phyloP scores from a whole-genome alignment of 2,888 invertebrate genomes.

The Dolomedes plantarius region DNA sequence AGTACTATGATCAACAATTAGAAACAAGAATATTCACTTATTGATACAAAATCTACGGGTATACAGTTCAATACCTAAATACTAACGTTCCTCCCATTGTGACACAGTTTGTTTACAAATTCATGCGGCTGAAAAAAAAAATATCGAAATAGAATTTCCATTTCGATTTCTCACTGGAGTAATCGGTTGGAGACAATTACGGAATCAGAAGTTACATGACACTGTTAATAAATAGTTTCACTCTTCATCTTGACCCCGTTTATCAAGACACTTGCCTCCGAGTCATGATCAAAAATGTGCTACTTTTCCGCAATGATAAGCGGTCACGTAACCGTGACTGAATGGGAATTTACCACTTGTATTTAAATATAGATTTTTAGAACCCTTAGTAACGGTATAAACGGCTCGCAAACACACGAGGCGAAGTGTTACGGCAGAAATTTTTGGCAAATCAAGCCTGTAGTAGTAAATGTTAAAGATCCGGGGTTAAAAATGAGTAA shows the following conservation, averaged over 20 bases:
- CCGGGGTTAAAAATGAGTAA: no score
- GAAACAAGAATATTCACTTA: no score
- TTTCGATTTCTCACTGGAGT: background rate
- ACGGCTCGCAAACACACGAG: background rate
- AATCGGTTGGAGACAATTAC: background rate
- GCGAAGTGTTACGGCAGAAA: no score
- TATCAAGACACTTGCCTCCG: background rate
- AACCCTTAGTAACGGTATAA: background rate
- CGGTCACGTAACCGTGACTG: background rate
- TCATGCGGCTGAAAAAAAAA: no score
- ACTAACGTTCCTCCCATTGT: no score
- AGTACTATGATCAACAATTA: no score
- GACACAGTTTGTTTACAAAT: no score
- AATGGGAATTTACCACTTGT: background rate
- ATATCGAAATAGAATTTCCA: no score
- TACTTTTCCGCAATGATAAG: background rate
- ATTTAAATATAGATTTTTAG: background rate
- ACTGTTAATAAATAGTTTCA: background rate
- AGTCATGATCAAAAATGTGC: background rate
- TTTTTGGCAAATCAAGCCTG: no score
- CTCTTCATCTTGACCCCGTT: background rate
- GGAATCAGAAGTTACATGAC: background rate
- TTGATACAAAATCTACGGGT: no score
- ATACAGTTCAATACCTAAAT: no score
- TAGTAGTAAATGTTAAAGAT: no score